Evolutionary conservation across 2,888 invertebrate genomes (phyloP).

Genomic region (Himalopsyche tibetana): DNA sequence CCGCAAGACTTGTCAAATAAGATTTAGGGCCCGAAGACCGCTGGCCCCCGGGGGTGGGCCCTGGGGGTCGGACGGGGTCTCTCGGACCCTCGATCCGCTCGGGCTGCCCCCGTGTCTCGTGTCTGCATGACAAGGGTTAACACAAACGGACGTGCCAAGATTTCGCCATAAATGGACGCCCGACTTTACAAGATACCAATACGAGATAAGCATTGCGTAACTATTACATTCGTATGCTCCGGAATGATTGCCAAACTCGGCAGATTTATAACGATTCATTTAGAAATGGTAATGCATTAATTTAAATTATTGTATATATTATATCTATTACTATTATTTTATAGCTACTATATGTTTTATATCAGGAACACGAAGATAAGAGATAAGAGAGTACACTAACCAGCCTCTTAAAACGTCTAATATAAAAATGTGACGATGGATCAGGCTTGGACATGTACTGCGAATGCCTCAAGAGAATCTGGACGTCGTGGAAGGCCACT

Average conservation of each 20-base stretch:
- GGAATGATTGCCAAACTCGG: background rate
- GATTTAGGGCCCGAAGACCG: slow-evolving; percentile 61
- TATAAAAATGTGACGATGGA: no score
- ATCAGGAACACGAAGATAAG: no score
- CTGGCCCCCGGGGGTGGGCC: slow-evolving; percentile 46
- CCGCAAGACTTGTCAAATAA: slow-evolving; percentile 65
- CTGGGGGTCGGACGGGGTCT: slow-evolving; percentile 22
- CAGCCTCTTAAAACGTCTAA: no score
- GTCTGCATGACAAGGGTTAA: slow-evolving; percentile 65
- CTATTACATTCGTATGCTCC: background rate
- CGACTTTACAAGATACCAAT: slow-evolving; percentile 24
- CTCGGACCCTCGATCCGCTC: slow-evolving; percentile 54
- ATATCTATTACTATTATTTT: no score
- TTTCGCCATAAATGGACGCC: slow-evolving; percentile 51
- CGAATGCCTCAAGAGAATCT: no score
- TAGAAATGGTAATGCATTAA: no score
- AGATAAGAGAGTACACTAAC: no score
- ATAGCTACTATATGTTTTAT: no score
- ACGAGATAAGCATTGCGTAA: background rate
- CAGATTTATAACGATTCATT: background rate
- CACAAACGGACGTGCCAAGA: slow-evolving; percentile 66
- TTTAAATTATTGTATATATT: no score
- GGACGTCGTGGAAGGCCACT: no score
- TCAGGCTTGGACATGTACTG: no score
- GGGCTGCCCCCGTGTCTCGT: slow-evolving; percentile 24